Evolutionary conservation across 2,888 invertebrate genomes (phyloP).

Genomic region (Camptogramma bilineatum): DNA sequence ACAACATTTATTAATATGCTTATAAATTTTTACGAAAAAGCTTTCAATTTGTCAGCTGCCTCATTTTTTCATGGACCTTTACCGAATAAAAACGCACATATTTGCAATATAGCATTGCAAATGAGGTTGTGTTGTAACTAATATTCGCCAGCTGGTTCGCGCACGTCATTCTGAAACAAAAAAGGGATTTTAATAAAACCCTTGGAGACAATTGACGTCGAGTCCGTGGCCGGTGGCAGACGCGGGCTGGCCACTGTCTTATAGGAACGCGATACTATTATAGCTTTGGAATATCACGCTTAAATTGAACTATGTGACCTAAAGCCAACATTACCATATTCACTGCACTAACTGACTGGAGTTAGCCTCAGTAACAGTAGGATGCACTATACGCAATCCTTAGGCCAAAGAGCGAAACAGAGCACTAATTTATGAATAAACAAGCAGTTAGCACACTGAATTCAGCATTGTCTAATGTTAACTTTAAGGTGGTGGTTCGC

Average conservation of each 20-base stretch:
- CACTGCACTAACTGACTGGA: too few relatives aligned
- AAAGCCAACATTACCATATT: too few relatives aligned
- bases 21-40: background rate
- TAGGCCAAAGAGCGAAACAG: too few relatives aligned
- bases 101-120: constrained; percentile 15
- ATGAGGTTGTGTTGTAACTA: constrained; percentile 24
- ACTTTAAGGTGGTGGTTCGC: too few relatives aligned
- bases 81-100: background rate
- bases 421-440: too few relatives aligned
- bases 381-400: too few relatives aligned
- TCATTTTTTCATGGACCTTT: background rate
- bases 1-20: too few relatives aligned
- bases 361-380: too few relatives aligned
- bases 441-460: too few relatives aligned
- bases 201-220: constrained; percentile 48
- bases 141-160: constrained; percentile 31
- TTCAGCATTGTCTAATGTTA: too few relatives aligned
- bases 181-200: constrained; percentile 50
- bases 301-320: too few relatives aligned
- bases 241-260: constrained; percentile 22
- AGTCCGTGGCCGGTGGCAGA: constrained; percentile 47
- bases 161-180: constrained; percentile 37
- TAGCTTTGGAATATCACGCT: background rate
- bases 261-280: constrained; percentile 6
- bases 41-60: background rate